Conservation (phyloP, 2,888 invertebrate species). For the Amphimallon solstitiale region DNA sequence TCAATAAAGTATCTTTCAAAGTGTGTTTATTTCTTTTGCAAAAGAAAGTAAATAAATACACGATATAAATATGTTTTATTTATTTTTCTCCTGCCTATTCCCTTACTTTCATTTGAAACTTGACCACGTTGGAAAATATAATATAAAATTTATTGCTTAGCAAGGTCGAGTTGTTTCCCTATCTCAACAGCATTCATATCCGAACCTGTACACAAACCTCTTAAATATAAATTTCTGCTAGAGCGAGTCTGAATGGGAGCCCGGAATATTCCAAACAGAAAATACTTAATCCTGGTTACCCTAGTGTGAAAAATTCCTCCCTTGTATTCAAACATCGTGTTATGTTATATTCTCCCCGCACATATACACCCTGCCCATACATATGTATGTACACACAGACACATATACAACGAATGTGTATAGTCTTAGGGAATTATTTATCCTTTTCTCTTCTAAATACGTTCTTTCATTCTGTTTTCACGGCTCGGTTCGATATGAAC, state of each 20-base stretch:
- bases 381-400: neutral
- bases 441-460: slow-evolving; percentile 1
- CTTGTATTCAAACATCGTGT: slow-evolving; percentile 30
- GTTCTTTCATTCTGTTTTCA: no score
- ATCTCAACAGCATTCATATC: slow-evolving; percentile 19
- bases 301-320: slow-evolving; percentile 39
- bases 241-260: slow-evolving; percentile 28
- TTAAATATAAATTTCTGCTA: slow-evolving; percentile 37
- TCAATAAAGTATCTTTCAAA: no score
- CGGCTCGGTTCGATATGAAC: no score
- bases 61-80: no score
- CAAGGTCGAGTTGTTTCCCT: neutral
- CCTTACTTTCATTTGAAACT: neutral
- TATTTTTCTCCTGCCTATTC: no score
- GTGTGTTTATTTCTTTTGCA: no score
- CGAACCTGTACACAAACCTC: slow-evolving; percentile 35
- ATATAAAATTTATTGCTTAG: slow-evolving; percentile 8
- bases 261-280: slow-evolving; percentile 35
- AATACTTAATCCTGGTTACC: slow-evolving; percentile 39
- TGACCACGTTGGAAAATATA: neutral
- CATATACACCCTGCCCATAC: neutral
- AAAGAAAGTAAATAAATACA: no score
- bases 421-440: slow-evolving; percentile 7
- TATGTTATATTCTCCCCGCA: neutral
- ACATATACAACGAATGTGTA: neutral